Conservation (phyloP, 2,888 invertebrate species). For the Oasisia sp. region DNA sequence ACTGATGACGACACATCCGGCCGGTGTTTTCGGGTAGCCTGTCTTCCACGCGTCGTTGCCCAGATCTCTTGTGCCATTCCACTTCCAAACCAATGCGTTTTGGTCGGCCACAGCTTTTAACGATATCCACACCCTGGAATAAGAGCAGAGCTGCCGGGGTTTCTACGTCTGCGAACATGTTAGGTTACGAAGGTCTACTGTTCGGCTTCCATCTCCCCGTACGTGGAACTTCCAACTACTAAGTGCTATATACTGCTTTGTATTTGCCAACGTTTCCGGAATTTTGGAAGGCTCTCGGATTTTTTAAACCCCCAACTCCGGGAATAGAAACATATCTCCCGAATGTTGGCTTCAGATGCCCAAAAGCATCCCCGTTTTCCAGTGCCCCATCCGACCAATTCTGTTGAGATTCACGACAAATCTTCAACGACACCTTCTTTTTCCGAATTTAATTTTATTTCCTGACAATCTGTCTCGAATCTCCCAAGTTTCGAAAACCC, state of each 20-base stretch:
- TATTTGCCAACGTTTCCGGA: neutral
- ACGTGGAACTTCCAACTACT: no score
- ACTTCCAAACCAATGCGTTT: neutral
- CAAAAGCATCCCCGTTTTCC: no score
- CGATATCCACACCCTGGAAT: neutral
- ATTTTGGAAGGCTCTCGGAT: neutral
- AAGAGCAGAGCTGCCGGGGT: neutral
- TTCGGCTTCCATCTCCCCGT: neutral
- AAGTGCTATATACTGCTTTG: no score
- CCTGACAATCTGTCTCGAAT: no score
- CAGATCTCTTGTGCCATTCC: neutral
- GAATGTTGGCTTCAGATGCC: no score
- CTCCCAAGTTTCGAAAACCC: no score
- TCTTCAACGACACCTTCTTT: no score
- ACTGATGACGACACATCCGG: neutral
- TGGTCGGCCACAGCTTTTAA: neutral
- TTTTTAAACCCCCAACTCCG: no score
- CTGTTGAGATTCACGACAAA: no score
- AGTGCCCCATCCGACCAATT: no score
- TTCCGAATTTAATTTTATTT: no score
- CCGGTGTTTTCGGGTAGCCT: neutral
- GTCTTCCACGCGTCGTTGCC: neutral
- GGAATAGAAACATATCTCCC: no score
- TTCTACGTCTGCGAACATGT: neutral
- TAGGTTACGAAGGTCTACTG: neutral